Evolutionary conservation across 2,113 vertebrate genomes (phyloP).

Genomic region (Anarhynchus alexandrinus): DNA sequence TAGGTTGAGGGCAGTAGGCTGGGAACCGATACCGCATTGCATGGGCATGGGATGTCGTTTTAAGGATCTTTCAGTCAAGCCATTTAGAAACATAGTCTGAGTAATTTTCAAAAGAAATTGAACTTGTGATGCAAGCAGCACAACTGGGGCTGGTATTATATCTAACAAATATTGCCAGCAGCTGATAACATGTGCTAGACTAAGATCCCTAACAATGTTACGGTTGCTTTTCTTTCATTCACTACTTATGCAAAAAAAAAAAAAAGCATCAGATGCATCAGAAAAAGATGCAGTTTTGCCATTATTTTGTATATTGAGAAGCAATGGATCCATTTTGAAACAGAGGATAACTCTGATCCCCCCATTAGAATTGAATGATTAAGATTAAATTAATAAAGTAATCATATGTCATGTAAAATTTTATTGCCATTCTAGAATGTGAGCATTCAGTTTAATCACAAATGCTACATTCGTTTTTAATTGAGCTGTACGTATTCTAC

Average conservation of each 20-base stretch:
- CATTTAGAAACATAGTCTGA: not conserved
- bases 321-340: not conserved
- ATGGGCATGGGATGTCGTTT: not conserved
- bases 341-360: not conserved
- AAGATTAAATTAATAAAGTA: constrained; percentile 62
- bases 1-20: not conserved
- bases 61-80: not conserved
- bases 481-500: constrained; percentile 32
- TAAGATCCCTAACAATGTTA: not conserved
- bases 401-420: not conserved
- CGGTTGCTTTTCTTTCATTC: not conserved
- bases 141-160: not conserved
- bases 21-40: not conserved
- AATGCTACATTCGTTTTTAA: constrained; percentile 26
- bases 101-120: not conserved
- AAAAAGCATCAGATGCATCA: not conserved
- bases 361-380: constrained; percentile 31
- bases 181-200: not conserved
- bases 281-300: not conserved
- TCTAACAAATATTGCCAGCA: not conserved
- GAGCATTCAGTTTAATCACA: constrained; percentile 28
- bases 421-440: not conserved
- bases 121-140: not conserved
- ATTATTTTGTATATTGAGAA: not conserved
- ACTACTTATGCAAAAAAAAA: not conserved